Percentiles rank a stretch among this genome's conserved stretches.
Evolutionary conservation across 2,797 vertebrate species (phyloP).

Genomic region (Urocyon cinereoargenteus): DNA sequence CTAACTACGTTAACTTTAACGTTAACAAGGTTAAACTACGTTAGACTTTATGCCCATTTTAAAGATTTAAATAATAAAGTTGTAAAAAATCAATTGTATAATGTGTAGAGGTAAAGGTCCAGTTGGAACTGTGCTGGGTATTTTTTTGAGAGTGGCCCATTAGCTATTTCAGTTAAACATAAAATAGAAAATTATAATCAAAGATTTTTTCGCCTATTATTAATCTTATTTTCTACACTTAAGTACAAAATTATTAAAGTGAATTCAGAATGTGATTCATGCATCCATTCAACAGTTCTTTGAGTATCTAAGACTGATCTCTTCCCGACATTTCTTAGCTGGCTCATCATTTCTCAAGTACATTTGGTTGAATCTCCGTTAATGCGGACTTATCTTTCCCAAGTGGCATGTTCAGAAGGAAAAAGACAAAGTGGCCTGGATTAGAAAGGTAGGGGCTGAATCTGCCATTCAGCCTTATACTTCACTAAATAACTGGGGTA

Average conservation of each 20-base stretch:
- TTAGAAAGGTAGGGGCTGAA: background rate
- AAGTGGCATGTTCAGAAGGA: background rate
- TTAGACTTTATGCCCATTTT: background rate
- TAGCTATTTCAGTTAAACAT: background rate
- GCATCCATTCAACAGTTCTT: background rate
- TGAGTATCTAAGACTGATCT: background rate
- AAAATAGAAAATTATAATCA: background rate
- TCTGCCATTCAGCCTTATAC: background rate
- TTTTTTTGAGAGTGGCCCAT: background rate
- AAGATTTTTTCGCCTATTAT: background rate
- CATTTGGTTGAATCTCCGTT: background rate
- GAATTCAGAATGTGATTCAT: conserved; percentile 17
- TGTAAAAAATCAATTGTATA: background rate
- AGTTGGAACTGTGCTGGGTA: background rate
- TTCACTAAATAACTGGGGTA: background rate
- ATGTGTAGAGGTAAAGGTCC: background rate
- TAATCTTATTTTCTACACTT: background rate
- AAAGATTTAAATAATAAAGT: conserved; percentile 19
- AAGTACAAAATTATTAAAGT: conserved; percentile 1
- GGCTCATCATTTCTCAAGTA: background rate
- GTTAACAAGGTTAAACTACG: background rate
- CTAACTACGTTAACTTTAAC: no score
- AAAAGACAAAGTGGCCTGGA: background rate
- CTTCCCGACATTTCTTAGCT: background rate
- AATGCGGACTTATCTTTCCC: background rate